A percentile compares a stretch with the other conserved stretches of the same genome.
Conservation (phyloP, 2,888 invertebrate genomes). For the Drosophila kambysellisi region DNA sequence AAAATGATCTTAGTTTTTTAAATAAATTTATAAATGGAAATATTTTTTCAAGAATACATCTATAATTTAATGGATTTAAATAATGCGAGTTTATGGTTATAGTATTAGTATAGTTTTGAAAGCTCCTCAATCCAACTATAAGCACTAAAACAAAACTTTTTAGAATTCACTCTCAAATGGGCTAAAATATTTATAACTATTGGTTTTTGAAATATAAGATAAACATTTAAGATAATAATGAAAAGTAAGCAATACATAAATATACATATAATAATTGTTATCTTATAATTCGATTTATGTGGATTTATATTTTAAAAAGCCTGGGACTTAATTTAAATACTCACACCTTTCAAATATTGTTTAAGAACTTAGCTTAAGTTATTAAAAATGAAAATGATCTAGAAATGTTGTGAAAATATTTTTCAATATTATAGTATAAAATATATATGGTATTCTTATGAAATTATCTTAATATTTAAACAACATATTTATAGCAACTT, state of each 20-base stretch:
- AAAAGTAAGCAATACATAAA: not conserved
- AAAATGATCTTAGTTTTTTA: not conserved
- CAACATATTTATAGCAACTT: too few relatives aligned
- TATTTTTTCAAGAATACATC: not conserved
- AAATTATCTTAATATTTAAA: too few relatives aligned
- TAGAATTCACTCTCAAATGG: not conserved
- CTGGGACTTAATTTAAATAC: not conserved
- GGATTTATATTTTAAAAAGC: not conserved
- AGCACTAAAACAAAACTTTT: not conserved
- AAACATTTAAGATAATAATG: not conserved
- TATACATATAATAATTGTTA: not conserved
- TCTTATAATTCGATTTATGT: not conserved
- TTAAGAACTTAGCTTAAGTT: not conserved
- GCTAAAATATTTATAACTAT: not conserved
- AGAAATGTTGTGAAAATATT: not conserved
- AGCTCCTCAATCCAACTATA: too few relatives aligned
- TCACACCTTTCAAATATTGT: not conserved
- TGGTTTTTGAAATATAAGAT: not conserved
- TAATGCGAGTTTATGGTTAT: not conserved
- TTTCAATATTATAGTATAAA: too few relatives aligned
- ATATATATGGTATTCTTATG: too few relatives aligned
- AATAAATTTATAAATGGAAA: not conserved
- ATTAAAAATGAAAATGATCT: not conserved
- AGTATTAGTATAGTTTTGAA: not conserved
- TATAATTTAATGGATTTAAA: not conserved